These are phyloP conservation scores for Drosophila teissieri DNA, from an alignment of 1,140 invertebrate genomes.

Conservation along the genomic window DNA sequence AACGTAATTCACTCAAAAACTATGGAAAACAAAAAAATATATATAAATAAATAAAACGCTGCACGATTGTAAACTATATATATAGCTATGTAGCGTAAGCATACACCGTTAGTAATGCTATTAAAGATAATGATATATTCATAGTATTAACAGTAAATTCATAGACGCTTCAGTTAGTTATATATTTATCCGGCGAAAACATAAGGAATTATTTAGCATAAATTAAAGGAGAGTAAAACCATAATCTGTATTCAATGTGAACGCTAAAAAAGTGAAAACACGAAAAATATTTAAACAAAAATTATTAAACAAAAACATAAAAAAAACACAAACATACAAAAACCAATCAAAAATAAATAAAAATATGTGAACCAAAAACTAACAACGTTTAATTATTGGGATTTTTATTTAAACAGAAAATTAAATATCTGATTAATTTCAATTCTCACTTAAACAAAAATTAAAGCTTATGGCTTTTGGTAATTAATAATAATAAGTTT, in stretches of 20 bases:
- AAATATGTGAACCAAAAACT: slow-evolving; percentile 71
- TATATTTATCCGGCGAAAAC: slow-evolving; percentile 68
- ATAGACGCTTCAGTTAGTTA: slow-evolving; percentile 81
- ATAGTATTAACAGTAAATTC: slow-evolving; percentile 78
- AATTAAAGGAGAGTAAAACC: slow-evolving; percentile 47
- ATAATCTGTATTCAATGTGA: slow-evolving; percentile 70
- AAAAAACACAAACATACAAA: slow-evolving; percentile 39
- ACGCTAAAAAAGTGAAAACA: slow-evolving; percentile 39
- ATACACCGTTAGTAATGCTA: slow-evolving; percentile 66
- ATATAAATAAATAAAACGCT: slow-evolving; percentile 32
- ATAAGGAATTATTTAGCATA: slow-evolving; percentile 49
- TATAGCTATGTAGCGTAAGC: slow-evolving; percentile 51
- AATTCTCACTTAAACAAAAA: no score
- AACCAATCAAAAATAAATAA: slow-evolving; percentile 65
- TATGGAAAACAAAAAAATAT: slow-evolving; percentile 11
- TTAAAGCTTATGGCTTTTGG: neutral
- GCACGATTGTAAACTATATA: slow-evolving; percentile 63
- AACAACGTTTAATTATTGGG: slow-evolving; percentile 4
- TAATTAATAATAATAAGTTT: neutral
- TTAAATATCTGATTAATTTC: neutral
- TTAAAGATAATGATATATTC: slow-evolving; percentile 64
- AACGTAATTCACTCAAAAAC: slow-evolving; percentile 56
- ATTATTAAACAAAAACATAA: slow-evolving; percentile 47
- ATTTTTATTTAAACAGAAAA: neutral
- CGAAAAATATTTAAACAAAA: slow-evolving; percentile 55